Evolutionary conservation across 2,113 vertebrate species (phyloP).

Genomic region (Callaeas wilsoni): DNA sequence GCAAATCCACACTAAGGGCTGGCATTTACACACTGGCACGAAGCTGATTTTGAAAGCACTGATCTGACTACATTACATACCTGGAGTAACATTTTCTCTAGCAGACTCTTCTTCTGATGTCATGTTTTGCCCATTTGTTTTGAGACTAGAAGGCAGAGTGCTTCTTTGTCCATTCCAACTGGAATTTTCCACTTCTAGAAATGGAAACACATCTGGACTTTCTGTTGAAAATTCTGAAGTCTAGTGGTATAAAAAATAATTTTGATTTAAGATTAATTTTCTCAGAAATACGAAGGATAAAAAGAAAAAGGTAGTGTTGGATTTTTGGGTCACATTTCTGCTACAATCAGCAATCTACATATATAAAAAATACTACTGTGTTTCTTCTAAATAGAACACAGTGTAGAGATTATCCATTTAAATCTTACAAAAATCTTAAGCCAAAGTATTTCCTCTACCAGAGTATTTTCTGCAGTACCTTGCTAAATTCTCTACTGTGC

Average conservation of each 20-base stretch:
- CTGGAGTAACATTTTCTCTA: not conserved
- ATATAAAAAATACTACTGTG: not conserved
- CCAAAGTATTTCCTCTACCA: not conserved
- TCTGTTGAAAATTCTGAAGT: not conserved
- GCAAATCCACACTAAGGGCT: not conserved
- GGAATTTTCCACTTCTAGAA: not conserved
- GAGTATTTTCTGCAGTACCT: slow-evolving; percentile 30
- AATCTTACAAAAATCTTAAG: not conserved
- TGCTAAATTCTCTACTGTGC: slow-evolving; percentile 17
- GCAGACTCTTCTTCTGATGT: not conserved
- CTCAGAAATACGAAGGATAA: not conserved
- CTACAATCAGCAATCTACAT: not conserved
- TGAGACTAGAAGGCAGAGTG: not conserved
- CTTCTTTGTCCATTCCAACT: not conserved
- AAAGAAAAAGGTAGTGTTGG: not conserved
- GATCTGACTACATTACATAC: not conserved
- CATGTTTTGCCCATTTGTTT: not conserved
- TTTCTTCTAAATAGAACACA: not conserved
- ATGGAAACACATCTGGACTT: rapidly evolving
- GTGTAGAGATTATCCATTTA: not conserved
- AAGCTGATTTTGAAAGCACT: not conserved
- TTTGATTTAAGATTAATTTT: not conserved
- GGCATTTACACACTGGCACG: not conserved
- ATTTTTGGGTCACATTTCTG: not conserved
- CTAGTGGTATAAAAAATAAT: not conserved